phyloP scores from a whole-genome alignment of 2,113 vertebrate species.

The Lophotis ruficrista region DNA sequence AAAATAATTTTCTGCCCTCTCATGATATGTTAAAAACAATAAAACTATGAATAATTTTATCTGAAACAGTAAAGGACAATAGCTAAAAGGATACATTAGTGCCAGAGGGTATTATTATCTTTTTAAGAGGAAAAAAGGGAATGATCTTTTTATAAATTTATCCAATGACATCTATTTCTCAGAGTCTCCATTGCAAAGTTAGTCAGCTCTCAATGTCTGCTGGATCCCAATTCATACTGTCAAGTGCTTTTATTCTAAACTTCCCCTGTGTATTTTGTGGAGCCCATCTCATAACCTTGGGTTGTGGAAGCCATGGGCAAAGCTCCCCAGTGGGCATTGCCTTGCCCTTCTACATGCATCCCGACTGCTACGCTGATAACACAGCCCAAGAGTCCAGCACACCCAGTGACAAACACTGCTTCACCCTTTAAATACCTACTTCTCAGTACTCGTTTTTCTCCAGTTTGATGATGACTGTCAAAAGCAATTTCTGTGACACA shows the following conservation, averaged over 20 bases:
- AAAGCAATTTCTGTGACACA: neutral
- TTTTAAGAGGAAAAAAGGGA: neutral
- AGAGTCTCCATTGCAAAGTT: neutral
- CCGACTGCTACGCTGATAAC: neutral
- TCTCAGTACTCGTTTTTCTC: neutral
- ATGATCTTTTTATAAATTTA: neutral
- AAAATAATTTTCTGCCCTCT: neutral
- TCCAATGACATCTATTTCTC: neutral
- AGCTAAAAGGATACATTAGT: neutral
- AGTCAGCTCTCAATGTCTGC: neutral
- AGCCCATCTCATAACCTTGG: fast-evolving
- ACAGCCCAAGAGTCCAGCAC: neutral
- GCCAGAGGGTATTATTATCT: neutral
- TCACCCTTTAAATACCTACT: neutral
- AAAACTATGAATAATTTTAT: neutral
- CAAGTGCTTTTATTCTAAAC: neutral
- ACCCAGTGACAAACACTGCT: neutral
- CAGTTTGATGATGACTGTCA: neutral
- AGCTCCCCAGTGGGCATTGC: neutral
- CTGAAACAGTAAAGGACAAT: neutral
- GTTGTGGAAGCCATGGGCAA: neutral
- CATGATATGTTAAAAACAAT: neutral
- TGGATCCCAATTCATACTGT: neutral
- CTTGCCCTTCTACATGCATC: fast-evolving
- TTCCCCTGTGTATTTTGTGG: neutral